Percentiles rank a stretch among this genome's conserved stretches.
Evolutionary conservation across 2,888 invertebrate species (phyloP).

Genomic region (Sialis lutaria): DNA sequence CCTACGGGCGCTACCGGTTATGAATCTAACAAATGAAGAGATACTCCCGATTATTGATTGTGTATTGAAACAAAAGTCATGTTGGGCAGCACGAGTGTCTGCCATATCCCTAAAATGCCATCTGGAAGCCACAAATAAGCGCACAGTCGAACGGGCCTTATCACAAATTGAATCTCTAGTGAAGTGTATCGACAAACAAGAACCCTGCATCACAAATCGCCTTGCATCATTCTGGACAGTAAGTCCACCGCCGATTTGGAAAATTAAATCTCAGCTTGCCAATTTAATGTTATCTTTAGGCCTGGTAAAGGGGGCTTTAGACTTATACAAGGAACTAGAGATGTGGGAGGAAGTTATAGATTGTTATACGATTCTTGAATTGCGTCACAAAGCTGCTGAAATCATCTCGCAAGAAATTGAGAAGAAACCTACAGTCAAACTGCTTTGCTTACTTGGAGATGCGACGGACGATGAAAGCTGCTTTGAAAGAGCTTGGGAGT

Average conservation of each 20-base stretch:
- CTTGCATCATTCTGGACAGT: conserved; percentile 49
- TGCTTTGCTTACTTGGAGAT: conserved; percentile 72
- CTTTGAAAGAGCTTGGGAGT: conserved; percentile 83
- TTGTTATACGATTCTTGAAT: conserved; percentile 72
- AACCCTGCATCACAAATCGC: conserved; percentile 27
- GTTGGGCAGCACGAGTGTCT: conserved; percentile 61
- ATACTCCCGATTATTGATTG: conserved; percentile 55
- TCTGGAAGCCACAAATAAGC: conserved; percentile 56
- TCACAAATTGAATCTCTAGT: conserved; percentile 69
- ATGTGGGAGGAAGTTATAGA: conserved; percentile 86
- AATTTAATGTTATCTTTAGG: conserved; percentile 66
- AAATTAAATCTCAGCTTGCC: conserved; percentile 57
- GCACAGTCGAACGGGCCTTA: conserved; percentile 78
- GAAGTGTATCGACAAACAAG: conserved; percentile 28
- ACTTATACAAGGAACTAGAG: conserved; percentile 54
- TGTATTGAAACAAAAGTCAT: conserved; percentile 47
- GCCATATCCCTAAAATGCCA: conserved; percentile 59
- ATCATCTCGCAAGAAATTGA: conserved; percentile 66
- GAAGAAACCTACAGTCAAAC: conserved; percentile 61
- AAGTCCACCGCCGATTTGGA: conserved; percentile 58
- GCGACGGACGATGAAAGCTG: conserved; percentile 55
- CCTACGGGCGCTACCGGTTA: conserved; percentile 58
- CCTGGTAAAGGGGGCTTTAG: conserved; percentile 67
- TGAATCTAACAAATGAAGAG: conserved; percentile 68
- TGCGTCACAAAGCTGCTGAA: conserved; percentile 81